Evolutionary conservation across 2,888 invertebrate genomes (phyloP).

Genomic region (Mystacides longicornis): DNA sequence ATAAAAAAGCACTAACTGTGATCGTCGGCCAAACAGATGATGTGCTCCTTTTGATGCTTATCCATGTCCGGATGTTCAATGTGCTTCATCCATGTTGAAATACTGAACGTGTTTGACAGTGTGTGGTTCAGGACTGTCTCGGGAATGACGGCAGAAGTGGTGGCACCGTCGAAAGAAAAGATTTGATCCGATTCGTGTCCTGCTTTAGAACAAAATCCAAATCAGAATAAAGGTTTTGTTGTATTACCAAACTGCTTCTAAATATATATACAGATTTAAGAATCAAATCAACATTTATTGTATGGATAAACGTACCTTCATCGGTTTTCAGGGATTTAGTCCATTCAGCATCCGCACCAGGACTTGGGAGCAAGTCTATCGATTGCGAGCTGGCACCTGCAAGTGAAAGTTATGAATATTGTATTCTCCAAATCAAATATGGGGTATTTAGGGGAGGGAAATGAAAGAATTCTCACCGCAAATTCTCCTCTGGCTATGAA

Average conservation of each 20-base stretch:
- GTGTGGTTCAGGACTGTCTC: constrained; percentile 66
- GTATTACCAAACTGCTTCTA: too few species aligned
- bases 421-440: neutral
- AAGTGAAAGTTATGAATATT: constrained; percentile 21
- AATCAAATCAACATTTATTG: neutral
- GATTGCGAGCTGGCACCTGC: constrained; percentile 66
- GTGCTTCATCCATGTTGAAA: constrained; percentile 94
- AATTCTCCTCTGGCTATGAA: constrained; percentile 75
- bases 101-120: constrained; percentile 75
- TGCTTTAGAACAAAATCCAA: too few species aligned
- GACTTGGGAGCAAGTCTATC: constrained; percentile 78
- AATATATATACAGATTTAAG: neutral
- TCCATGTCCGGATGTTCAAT: constrained; percentile 70
- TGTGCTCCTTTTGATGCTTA: constrained; percentile 91
- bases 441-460: neutral
- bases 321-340: constrained; percentile 76
- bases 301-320: constrained; percentile 45
- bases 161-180: constrained; percentile 91
- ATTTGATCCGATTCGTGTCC: constrained; percentile 79
- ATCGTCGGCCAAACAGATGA: constrained; percentile 94
- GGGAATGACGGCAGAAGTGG: constrained; percentile 80
- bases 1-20: constrained; percentile 64
- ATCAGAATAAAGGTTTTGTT: too few species aligned
- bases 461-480: constrained; percentile 56
- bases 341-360: constrained; percentile 73